Evolutionary conservation across 2,888 invertebrate species (phyloP), one percentile per base, ranked within the genome.

Genomic region (Rhogogaster chlorosoma): DNA sequence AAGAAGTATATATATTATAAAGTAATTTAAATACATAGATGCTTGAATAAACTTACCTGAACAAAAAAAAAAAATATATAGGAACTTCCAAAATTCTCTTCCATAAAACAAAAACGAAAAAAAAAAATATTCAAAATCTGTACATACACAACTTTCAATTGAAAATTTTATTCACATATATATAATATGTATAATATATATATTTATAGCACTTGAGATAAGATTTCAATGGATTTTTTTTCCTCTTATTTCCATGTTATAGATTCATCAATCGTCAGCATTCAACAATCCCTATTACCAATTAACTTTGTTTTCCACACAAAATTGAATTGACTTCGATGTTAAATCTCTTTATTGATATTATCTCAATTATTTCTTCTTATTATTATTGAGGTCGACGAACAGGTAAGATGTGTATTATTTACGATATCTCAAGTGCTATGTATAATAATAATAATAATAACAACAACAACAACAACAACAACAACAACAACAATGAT

Each of bases 31-130:
- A 61, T 61, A 57, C 32, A 9, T 80, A 80, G 57, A 57, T 80
- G 80, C 38, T 80, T 80, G 36, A 26, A 61, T 61, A 29, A 36
- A 80, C 12, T 61, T 61, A 22, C 32, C 57, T 26, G 61, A 61
- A 45, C n/a, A 45, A 15, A 42, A 42, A 12, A 78, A n/a, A 22
- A 38, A 61, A 80, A 75, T 2, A 22, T 22, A 61, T 32, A 67
- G 18, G n/a, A 26, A 83, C 83, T 83, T 83, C 83, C 83, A 83
- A 57, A 83, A 70, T 83, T 83, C 18, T 83, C 83, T 83, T 83
- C 83, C 83, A 83, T 70, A 18, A 70, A 45, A 78, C 61, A 71
- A 67, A 67, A 36, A 70, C 32, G 18, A 29, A 29, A 67, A 29
- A 9, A 67, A 70, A 42, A 42, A 18, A 53, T 75, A 70, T 64